These are phyloP conservation scores for Tanypteryx hageni DNA, from an alignment of 2,888 invertebrate genomes.

Conservation along the genomic window DNA sequence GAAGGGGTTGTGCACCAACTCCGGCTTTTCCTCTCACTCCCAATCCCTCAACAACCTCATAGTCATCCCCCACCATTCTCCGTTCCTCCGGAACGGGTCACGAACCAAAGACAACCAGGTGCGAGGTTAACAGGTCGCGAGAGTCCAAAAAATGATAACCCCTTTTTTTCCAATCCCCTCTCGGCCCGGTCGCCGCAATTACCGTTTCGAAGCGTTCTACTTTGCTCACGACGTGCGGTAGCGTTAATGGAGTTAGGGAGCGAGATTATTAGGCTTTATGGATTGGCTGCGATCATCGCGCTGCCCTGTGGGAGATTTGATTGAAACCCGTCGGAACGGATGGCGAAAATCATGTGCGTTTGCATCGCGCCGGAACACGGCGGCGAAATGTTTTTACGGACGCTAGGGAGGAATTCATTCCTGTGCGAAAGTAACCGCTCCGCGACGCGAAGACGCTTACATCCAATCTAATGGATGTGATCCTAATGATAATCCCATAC, in stretches of 20 bases:
- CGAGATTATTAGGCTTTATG: too few species aligned
- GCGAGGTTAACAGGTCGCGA: conserved; percentile 45
- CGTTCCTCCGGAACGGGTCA: conserved; percentile 55
- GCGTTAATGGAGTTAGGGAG: too few species aligned
- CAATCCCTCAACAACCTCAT: background rate
- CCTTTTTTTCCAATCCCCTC: background rate
- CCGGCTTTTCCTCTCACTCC: background rate
- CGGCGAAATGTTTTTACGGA: too few species aligned
- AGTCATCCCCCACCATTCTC: background rate
- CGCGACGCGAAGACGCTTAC: background rate
- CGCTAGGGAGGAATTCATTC: too few species aligned
- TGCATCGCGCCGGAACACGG: too few species aligned
- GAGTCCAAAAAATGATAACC: conserved; percentile 5
- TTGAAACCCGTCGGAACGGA: too few species aligned
- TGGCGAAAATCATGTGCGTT: too few species aligned
- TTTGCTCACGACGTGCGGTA: too few species aligned
- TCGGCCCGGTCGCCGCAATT: background rate
- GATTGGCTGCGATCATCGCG: too few species aligned
- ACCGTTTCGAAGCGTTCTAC: background rate
- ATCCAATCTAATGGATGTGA: background rate
- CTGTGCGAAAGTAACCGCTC: too few species aligned
- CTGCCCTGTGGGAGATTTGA: too few species aligned
- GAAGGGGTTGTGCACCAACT: background rate
- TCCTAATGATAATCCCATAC: background rate
- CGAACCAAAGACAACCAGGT: conserved; percentile 48